phyloP scores from a whole-genome alignment of 2,888 invertebrate species.

The Prostheceraeus crozeri region DNA sequence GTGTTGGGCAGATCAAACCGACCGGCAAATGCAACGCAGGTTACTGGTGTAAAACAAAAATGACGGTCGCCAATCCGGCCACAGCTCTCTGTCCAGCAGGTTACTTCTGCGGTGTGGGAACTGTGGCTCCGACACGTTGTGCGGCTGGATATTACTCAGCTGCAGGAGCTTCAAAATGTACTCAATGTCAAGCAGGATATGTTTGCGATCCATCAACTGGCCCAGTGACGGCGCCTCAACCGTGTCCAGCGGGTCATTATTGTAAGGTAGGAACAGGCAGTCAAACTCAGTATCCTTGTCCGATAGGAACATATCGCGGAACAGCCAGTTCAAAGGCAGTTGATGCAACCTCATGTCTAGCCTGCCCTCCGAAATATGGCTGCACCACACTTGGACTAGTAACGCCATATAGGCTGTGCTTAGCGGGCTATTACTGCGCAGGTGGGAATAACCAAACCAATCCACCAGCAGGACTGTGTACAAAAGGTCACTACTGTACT shows the following conservation, averaged over 20 bases:
- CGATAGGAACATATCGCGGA: not conserved
- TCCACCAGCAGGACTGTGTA: slow-evolving; percentile 50
- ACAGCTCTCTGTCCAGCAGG: slow-evolving; percentile 50
- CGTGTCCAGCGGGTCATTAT: slow-evolving; percentile 49
- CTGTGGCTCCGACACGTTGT: slow-evolving; percentile 47
- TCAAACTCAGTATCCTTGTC: slow-evolving; percentile 41
- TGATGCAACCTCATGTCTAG: no score
- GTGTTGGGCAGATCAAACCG: no score
- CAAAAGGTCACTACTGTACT: slow-evolving; percentile 49
- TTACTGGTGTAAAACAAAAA: not conserved
- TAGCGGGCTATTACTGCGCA: slow-evolving; percentile 17
- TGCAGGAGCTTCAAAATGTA: slow-evolving; percentile 51
- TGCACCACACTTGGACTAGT: slow-evolving; percentile 15
- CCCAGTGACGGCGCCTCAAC: slow-evolving; percentile 47
- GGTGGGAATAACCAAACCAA: not conserved
- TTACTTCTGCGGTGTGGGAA: slow-evolving; percentile 52
- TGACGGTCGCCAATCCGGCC: no score
- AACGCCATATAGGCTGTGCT: slow-evolving; percentile 17
- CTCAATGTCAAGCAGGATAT: slow-evolving; percentile 52
- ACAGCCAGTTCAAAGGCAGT: slow-evolving; percentile 9
- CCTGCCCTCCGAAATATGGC: not conserved
- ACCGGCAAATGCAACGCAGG: not conserved
- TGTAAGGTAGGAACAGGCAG: slow-evolving; percentile 46
- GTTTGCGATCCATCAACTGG: slow-evolving; percentile 50
- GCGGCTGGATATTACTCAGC: slow-evolving; percentile 53